Percentiles rank a stretch among this genome's conserved stretches.
phyloP scores from a whole-genome alignment of 2,113 vertebrate genomes.

The Campylorhamphus procurvoides region DNA sequence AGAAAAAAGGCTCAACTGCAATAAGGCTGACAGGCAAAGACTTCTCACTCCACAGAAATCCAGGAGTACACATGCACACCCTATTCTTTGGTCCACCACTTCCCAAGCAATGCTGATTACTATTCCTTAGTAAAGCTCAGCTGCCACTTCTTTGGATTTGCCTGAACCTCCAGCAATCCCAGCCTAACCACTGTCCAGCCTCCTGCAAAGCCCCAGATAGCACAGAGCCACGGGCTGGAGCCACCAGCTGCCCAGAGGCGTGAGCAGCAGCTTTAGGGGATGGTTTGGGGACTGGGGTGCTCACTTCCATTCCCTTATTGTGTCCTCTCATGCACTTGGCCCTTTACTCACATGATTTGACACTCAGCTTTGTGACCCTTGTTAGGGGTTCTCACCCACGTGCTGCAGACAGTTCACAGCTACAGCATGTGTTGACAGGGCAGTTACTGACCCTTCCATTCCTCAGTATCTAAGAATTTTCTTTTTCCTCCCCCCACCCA shows the following conservation, averaged over 20 bases:
- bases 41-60: background rate
- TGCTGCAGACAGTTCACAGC: background rate
- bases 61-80: rapidly evolving
- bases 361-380: background rate
- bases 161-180: background rate
- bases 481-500: background rate
- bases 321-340: background rate
- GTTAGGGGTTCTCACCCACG: background rate
- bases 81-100: background rate
- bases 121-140: background rate
- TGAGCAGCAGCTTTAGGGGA: background rate
- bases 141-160: background rate
- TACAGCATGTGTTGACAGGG: background rate
- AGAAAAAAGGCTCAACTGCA: background rate
- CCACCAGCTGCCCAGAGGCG: background rate
- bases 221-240: background rate
- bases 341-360: background rate
- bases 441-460: background rate
- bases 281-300: background rate
- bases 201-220: background rate
- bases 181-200: background rate
- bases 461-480: background rate
- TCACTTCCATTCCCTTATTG: background rate
- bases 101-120: background rate
- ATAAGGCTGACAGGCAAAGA: background rate